Evolutionary conservation across 2,888 invertebrate species (phyloP), one percentile per base, ranked within the genome.

Genomic region (Phengaris alcon): DNA sequence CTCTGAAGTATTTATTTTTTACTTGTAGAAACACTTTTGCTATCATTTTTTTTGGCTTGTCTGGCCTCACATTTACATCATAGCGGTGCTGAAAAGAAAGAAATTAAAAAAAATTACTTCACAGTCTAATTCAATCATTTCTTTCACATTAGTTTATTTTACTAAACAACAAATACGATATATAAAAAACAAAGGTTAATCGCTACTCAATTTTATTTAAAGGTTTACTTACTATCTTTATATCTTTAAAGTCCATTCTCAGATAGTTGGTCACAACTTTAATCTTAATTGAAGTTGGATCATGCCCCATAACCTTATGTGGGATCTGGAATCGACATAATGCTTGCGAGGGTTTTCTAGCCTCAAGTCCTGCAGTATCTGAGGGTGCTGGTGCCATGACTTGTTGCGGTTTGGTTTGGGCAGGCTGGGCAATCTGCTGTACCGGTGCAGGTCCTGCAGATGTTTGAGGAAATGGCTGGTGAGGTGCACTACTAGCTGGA

Each of bases 61-160:
- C 96, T 0, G 97, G 97, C 1, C 85, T 90, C 55, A 97, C 94
- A 0, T 88, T 92, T 0, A 98, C 96, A 82, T 99, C 99, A 86
- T 99, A 99, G 83, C 99, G 98, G 83, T 94, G 88, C 84, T 94
- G 85, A 74, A 92, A 92, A 73, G 77, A 76, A 81, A 76, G 51
- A 75, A 59, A 4, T 55, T 8, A 57, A 55, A 75, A 68, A 68
- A 15, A n/a, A 72, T 64, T 15, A 51, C 68, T 10, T 48, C 6
- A 48, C 12, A 72, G 35, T 35, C 35, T 35, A 35, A 35, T 22
- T 22, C 22, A 22, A 22, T 22, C 22, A 22, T 22, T 22, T 22
- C 22, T 22, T 22, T 22, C 22, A 22, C 22, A 22, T 22, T 22
- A 35, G 35, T 35, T 35, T 3, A 35, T 35, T 35, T 35, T 35